A percentile compares a stretch with the other conserved stretches of the same genome.
Conservation (phyloP, 2,113 vertebrate species). For the Zingel zingel region DNA sequence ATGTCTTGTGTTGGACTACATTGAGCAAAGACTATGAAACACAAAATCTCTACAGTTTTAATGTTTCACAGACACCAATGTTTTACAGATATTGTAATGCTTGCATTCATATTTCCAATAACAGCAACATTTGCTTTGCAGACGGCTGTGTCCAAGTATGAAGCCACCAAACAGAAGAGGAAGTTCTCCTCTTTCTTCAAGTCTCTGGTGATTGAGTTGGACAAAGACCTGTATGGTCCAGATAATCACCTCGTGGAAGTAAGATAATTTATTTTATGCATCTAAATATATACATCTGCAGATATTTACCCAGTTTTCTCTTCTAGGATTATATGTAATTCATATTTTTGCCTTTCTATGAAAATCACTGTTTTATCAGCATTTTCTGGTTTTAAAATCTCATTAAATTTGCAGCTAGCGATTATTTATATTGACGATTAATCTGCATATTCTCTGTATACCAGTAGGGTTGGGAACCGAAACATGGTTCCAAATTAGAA, state of each 20-base stretch:
- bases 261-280: slow-evolving; percentile 60
- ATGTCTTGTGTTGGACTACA: background rate
- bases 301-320: background rate
- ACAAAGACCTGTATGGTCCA: slow-evolving; percentile 98
- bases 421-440: background rate
- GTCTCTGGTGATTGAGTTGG: slow-evolving; percentile 98
- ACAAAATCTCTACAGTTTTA: background rate
- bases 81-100: background rate
- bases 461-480: no score
- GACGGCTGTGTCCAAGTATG: slow-evolving; percentile 98
- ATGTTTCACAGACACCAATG: no score
- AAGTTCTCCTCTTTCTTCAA: slow-evolving; percentile 99
- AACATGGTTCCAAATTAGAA: no score
- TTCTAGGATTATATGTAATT: background rate
- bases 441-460: background rate
- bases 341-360: no score
- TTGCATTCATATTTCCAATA: background rate
- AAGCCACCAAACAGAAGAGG: slow-evolving; percentile 99
- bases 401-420: background rate
- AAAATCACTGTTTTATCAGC: background rate
- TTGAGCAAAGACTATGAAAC: background rate
- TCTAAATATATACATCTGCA: background rate
- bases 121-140: slow-evolving; percentile 74
- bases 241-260: slow-evolving; percentile 99
- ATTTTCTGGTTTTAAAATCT: background rate